These are phyloP conservation scores for Fragum sueziense DNA, from an alignment of 2,888 invertebrate genomes.

Conservation along the genomic window DNA sequence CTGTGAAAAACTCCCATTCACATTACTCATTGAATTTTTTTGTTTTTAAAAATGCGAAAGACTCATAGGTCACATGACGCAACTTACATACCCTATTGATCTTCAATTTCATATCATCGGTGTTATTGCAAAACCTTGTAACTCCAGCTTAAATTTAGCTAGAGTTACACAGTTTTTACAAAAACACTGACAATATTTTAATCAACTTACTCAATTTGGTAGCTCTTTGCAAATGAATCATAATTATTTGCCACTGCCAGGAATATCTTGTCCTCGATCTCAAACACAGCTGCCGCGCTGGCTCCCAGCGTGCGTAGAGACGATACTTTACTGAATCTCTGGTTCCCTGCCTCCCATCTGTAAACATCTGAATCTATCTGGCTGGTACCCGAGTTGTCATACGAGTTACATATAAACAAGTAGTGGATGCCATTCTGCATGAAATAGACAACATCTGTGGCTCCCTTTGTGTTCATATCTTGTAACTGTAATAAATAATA, in stretches of 20 bases:
- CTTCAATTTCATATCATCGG: no score
- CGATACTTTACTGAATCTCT: slow-evolving; percentile 71
- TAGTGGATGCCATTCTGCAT: slow-evolving; percentile 63
- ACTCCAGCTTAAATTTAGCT: no score
- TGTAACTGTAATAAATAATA: slow-evolving; percentile 70
- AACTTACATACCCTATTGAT: no score
- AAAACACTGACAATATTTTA: no score
- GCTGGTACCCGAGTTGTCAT: slow-evolving; percentile 72
- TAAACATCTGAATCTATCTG: slow-evolving; percentile 71
- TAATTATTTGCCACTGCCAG: slow-evolving; percentile 76
- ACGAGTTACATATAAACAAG: slow-evolving; percentile 74
- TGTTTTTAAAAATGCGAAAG: no score
- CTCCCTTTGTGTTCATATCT: slow-evolving; percentile 73
- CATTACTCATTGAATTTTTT: no score
- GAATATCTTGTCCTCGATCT: slow-evolving; percentile 68
- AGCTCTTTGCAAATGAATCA: slow-evolving; percentile 65
- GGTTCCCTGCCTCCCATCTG: slow-evolving; percentile 71
- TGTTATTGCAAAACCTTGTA: no score
- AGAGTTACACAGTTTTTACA: no score
- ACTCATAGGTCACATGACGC: no score
- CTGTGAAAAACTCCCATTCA: no score
- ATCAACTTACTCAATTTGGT: slow-evolving; percentile 71
- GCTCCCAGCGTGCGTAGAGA: slow-evolving; percentile 74
- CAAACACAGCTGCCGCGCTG: slow-evolving; percentile 65
- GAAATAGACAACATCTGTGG: slow-evolving; percentile 73